Base-by-base conservation (phyloP, 2,113 vertebrate genomes). In the Odontophorus gujanensis region DNA sequence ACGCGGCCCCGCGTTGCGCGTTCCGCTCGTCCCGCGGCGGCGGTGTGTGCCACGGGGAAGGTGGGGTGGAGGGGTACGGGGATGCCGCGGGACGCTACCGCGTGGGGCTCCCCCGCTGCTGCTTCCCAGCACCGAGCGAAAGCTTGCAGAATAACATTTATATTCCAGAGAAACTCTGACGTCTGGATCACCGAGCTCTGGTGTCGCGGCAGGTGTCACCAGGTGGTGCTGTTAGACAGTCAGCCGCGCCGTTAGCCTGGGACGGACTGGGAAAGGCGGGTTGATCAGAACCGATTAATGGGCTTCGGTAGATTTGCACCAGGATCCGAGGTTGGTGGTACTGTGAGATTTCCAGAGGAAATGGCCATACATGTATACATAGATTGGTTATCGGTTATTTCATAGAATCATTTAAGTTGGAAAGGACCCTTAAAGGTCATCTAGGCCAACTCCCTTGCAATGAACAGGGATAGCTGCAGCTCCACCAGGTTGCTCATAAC, bases 271-370 rank as follows among this genome's bases (percentile, higher is more conserved):
- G 68, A 12, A n/a, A 8, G 16, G 7, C 20, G 1, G 59, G n/a
- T 32, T 42, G 7, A 15, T 47, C 36, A 17, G 78, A 5, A 20
- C 1, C 19, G 45, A 8, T 81, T 2, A 51, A n/a, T 11, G 1
- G 2, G 0, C 0, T 24, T 40, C 8, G 13, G 7, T 25, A 6
- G 55, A 2, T 8, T 65, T 19, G 43, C 38, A 0, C 28, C 2
- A 43, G 19, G 1, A 1, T 11, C 11, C 11, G 36, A 26, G 18
- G 1, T 2, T 2, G 58, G 43, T 4, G 10, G 45, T 30, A 45
- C 1, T 5, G 50, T 9, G 65, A 45, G 45, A 3, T 4, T 18
- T 9, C 20, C 10, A 3, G 4, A 0, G 47, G 57, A 59, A n/a
- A n/a, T 2, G 36, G 5, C 7, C 26, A 18, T 26, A 1, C 0